These are phyloP conservation scores for Chlorodrepanis virens DNA, from an alignment of 2,113 vertebrate species.

Conservation along the genomic window DNA sequence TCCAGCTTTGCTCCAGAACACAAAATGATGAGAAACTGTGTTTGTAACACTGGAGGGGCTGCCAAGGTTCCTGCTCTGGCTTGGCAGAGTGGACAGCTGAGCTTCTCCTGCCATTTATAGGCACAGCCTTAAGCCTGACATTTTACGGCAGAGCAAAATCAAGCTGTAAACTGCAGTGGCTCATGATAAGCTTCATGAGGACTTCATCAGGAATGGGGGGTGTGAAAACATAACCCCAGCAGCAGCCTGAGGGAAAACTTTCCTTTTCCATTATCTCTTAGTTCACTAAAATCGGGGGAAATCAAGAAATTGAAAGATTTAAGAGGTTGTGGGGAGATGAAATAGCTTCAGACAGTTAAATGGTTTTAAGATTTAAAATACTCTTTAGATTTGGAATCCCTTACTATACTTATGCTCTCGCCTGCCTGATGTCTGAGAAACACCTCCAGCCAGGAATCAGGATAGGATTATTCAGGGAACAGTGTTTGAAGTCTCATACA, in stretches of 20 bases:
- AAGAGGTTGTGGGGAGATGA: neutral
- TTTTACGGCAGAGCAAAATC: neutral
- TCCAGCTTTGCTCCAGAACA: neutral
- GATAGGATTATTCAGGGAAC: neutral
- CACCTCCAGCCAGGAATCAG: neutral
- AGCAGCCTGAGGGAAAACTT: neutral
- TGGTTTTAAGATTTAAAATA: neutral
- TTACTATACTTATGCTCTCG: neutral
- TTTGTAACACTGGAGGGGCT: neutral
- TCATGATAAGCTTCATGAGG: neutral
- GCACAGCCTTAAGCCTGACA: neutral
- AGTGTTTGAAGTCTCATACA: neutral
- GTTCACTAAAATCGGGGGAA: neutral
- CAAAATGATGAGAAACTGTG: neutral
- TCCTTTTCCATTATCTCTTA: neutral
- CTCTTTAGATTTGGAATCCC: neutral
- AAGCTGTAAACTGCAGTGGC: neutral
- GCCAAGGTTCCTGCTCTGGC: neutral
- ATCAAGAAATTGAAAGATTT: neutral
- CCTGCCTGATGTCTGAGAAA: neutral
- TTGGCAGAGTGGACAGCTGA: neutral
- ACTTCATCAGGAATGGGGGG: neutral
- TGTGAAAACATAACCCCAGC: neutral
- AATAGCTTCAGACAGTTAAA: neutral
- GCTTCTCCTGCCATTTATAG: neutral